Evolutionary conservation across 35 echinoderm and acorn worm genomes (phyloP), one percentile per base, ranked within the genome.

Genomic region (Strongylocentrotus purpuratus): DNA sequence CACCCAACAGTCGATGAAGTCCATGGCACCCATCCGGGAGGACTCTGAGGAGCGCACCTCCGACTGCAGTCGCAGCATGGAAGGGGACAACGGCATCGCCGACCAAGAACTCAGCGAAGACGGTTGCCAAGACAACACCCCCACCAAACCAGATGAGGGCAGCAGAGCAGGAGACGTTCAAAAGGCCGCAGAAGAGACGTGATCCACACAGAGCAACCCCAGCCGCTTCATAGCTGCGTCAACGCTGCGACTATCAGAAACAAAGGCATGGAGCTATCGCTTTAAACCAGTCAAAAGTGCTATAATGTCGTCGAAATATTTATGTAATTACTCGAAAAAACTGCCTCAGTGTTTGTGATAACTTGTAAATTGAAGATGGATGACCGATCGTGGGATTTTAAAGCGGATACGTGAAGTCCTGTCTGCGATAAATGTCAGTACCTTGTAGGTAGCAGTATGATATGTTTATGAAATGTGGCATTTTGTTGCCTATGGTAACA

Each of bases 21-120:
- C 95, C 46, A 98, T 98, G 97, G 96, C 97, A 11, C 96, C 96
- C 0, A 98, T 98, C 15, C 92, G 97, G 9, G 97, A 98, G 32
- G 97, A 98, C 90, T 98, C 97, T 0, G 97, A 98, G 86, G 97
- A 98, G 65, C 45, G 97, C 86, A 98, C 92, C 94, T 98, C 97
- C 0, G 97, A 98, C 59, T 94, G 94, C 55, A 92, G 94, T 46
- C 93, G 78, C 7, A 91, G 86, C 14, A 35, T 85, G 18, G 96
- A 96, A 28, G 96, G 61, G 5, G 94, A 87, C 13, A 46, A 88
- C 71, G 45, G 46, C 25, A 5, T 33, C 18, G 41, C 46, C 11
- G 94, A 52, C 32, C 46, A 95, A 46, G 71, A 95, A 48, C 94
- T 87, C 20, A 41, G 85, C 18, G 78, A 87, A 58, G 52, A 87